These are phyloP conservation scores for Perizoma affinitatum DNA, from an alignment of 2,888 invertebrate genomes.

Conservation along the genomic window DNA sequence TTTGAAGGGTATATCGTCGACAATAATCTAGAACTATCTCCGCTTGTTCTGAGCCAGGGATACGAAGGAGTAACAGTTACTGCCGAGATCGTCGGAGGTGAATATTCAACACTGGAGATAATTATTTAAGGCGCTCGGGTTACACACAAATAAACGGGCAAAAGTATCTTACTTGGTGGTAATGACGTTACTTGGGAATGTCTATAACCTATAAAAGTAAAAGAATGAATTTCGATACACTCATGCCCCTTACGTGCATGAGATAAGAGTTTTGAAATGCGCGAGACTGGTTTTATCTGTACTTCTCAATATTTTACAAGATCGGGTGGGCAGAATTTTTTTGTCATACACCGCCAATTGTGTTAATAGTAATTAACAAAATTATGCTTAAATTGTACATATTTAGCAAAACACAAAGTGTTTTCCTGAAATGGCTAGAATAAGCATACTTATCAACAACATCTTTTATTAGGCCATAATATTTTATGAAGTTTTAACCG, in stretches of 20 bases:
- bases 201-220: neutral
- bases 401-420: no score
- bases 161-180: constrained; percentile 1
- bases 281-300: no score
- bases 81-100: constrained; percentile 50
- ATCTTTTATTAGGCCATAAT: no score
- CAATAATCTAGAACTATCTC: constrained; percentile 46
- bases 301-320: no score
- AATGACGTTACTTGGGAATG: constrained; percentile 1
- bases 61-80: constrained; percentile 47
- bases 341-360: no score
- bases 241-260: neutral
- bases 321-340: no score
- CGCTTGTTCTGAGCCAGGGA: constrained; percentile 55
- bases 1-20: constrained; percentile 61
- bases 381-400: no score
- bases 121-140: constrained; percentile 1
- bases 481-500: no score
- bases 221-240: neutral
- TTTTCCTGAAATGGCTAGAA: no score
- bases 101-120: constrained; percentile 17
- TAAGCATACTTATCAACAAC: no score
- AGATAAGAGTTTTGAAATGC: no score
- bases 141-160: constrained; percentile 2
- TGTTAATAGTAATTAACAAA: no score